Base-by-base conservation (phyloP, 2,113 vertebrate species). In the Arenaria interpres region DNA sequence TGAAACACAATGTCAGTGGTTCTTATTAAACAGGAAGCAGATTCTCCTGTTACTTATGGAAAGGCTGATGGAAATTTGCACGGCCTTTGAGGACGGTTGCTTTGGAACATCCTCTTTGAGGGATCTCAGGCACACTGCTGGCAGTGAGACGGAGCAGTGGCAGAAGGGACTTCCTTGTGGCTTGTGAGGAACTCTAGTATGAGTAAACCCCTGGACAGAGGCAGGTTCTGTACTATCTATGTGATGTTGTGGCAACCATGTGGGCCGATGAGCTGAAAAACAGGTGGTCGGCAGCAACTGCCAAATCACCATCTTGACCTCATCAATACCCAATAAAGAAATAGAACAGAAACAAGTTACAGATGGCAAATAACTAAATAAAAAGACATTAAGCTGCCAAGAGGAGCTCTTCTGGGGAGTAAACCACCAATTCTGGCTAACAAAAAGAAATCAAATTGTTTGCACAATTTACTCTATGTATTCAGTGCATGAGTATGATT, bases 291-390 rank as follows among this genome's bases (percentile, higher is more conserved):
- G 92, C 88, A 93, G 83, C 80, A 66, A 54, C 76, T 82, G 69
- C 77, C 84, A 87, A 30, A 73, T 10, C 73, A 41, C 73, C 92
- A 83, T 76, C 92, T 59, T 92, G 66, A 69, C 92, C 81, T 92
- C 84, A 85, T 93, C 90, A 73, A 76, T 69, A 66, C 86, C 69
- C 92, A 92, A 23, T 54, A 88, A 95, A 82, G 79, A 88, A 81
- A 76, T 16, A 45, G 62, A 87, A 43, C 39, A 92, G 80, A 89
- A 96, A 96, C 76, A 73, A 93, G 32, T 33, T 91, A 59, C 95
- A 95, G 89, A 94, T 91, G 89, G 80, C 62, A 91, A 93, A 91
- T 72, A 89, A n/a, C 74, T 50, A 69, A 89, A 94, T 45, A 87
- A 85, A 88, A 93, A 82, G 41, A 73, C 14, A 64, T 91, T 57